Conservation (phyloP, 2,888 invertebrate species). For the Orgyia antiqua region DNA sequence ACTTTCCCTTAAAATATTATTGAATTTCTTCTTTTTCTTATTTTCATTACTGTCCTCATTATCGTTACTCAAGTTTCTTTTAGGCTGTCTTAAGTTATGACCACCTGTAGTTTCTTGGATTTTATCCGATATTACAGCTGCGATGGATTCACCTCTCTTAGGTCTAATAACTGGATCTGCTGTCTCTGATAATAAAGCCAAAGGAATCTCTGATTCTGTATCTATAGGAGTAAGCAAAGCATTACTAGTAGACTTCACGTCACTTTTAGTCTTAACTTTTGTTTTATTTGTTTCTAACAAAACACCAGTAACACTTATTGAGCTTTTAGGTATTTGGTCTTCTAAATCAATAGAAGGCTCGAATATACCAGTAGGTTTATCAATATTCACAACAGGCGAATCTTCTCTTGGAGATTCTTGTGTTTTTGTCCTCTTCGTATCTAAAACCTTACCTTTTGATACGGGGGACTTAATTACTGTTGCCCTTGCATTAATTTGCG, state of each 20-base stretch:
- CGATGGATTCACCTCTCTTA: conserved; percentile 68
- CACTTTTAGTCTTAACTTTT: conserved; percentile 49
- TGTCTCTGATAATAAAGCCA: conserved; percentile 60
- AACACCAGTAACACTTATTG: conserved; percentile 65
- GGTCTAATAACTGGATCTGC: conserved; percentile 59
- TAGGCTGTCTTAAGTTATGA: conserved; percentile 65
- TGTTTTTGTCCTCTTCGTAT: conserved; percentile 61
- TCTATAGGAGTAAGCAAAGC: conserved; percentile 52
- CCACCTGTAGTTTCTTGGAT: conserved; percentile 64
- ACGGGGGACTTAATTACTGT: conserved; percentile 79
- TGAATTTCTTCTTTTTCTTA: conserved; percentile 64
- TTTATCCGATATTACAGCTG: conserved; percentile 70
- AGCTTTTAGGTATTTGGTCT: conserved; percentile 80
- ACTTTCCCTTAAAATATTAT: conserved; percentile 64
- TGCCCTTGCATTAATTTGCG: conserved; percentile 69
- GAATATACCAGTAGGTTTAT: conserved; percentile 83
- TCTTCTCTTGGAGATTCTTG: conserved; percentile 40
- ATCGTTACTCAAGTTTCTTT: conserved; percentile 59
- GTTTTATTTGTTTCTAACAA: conserved; percentile 58
- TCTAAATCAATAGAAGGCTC: conserved; percentile 83
- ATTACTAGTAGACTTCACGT: conserved; percentile 37
- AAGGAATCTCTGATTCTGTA: conserved; percentile 62
- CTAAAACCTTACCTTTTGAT: conserved; percentile 68
- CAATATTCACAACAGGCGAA: conserved; percentile 58
- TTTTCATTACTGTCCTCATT: conserved; percentile 57